Percentiles rank a stretch among this genome's conserved stretches.
Evolutionary conservation across 2,113 vertebrate genomes (phyloP).

Genomic region (Suncus etruscus): DNA sequence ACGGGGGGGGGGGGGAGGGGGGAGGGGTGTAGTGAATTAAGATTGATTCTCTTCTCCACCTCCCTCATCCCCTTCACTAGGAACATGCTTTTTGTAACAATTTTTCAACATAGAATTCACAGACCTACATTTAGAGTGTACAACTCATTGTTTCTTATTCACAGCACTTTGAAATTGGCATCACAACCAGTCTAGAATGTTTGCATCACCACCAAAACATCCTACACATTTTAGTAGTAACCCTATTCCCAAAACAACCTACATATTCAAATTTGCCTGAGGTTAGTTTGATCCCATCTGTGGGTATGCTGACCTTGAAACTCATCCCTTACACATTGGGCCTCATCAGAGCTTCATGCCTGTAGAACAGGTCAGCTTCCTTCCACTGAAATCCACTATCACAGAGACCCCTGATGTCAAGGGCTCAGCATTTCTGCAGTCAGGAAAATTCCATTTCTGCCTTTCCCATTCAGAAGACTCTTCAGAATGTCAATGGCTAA

Average conservation of each 20-base stretch:
- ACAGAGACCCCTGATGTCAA: rapidly evolving
- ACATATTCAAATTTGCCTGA: not conserved
- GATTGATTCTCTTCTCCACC: no score
- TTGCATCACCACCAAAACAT: conserved; percentile 11
- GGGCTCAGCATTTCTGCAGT: not conserved
- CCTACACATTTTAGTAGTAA: not conserved
- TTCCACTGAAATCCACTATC: not conserved
- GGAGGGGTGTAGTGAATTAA: no score
- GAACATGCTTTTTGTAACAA: no score
- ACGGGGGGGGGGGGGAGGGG: no score
- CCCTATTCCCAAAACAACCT: not conserved
- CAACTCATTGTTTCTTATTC: not conserved
- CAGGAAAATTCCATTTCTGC: not conserved
- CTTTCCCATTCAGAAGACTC: not conserved
- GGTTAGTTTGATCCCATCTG: not conserved
- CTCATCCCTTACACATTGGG: not conserved
- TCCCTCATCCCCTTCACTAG: no score
- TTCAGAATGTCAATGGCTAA: conserved; percentile 1
- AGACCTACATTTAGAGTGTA: not conserved
- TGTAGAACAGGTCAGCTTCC: not conserved
- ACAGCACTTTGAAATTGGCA: not conserved
- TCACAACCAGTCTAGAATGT: conserved; percentile 8
- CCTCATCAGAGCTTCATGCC: not conserved
- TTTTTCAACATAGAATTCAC: no score
- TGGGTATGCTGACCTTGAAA: not conserved